These are phyloP conservation scores for Polypedilum pembai DNA, from an alignment of 1,140 invertebrate species.

Conservation along the genomic window DNA sequence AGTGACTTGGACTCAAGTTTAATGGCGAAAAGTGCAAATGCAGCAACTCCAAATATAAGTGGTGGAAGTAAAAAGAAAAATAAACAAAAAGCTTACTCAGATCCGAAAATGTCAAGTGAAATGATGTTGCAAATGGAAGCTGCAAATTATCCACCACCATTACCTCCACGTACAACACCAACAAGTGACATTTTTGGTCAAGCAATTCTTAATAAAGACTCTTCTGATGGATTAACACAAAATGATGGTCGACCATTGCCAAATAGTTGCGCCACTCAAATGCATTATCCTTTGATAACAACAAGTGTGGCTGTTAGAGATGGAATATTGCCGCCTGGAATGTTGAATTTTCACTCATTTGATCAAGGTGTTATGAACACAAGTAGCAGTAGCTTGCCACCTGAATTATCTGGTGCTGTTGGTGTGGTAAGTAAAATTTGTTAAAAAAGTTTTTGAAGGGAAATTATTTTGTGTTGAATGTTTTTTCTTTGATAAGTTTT, in stretches of 20 bases:
- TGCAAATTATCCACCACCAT: slow-evolving; percentile 36
- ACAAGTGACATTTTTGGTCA: slow-evolving; percentile 37
- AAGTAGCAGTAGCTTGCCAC: neutral
- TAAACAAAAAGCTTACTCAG: slow-evolving; percentile 40
- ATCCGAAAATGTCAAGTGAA: slow-evolving; percentile 45
- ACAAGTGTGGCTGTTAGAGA: slow-evolving; percentile 41
- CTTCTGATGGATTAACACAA: slow-evolving; percentile 33
- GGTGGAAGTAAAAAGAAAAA: slow-evolving; percentile 37
- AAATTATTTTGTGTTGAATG: too few relatives aligned
- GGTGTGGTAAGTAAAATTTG: slow-evolving; percentile 30
- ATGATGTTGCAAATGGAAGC: slow-evolving; percentile 43
- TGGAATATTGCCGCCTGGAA: slow-evolving; percentile 40
- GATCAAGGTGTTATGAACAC: neutral
- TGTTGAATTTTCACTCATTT: neutral
- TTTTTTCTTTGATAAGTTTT: too few relatives aligned
- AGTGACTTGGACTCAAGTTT: slow-evolving; percentile 30
- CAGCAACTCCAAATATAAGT: slow-evolving; percentile 29
- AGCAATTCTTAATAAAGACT: slow-evolving; percentile 31
- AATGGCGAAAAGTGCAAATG: slow-evolving; percentile 1
- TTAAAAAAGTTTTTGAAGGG: too few relatives aligned
- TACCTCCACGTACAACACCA: slow-evolving; percentile 40
- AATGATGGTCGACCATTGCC: slow-evolving; percentile 35
- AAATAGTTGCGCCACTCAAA: slow-evolving; percentile 41
- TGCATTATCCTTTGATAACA: slow-evolving; percentile 43
- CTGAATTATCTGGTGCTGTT: slow-evolving; percentile 30